Evolutionary conservation across 2,113 vertebrate species (phyloP).

Genomic region (Protobothrops flavoviridis): DNA sequence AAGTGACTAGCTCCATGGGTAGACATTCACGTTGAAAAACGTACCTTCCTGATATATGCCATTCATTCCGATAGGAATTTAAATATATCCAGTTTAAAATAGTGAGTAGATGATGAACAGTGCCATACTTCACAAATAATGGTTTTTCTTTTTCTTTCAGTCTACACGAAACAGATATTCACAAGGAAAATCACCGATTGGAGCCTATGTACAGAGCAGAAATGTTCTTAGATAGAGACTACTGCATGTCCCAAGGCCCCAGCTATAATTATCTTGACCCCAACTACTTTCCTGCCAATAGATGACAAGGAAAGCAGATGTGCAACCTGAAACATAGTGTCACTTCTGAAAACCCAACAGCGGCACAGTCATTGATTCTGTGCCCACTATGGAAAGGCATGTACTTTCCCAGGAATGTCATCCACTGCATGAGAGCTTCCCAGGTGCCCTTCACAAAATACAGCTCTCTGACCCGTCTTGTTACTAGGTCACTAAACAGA

Average conservation of each 20-base stretch:
- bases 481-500: conserved; percentile 74
- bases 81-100: not conserved
- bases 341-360: conserved; percentile 71
- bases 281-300: conserved; percentile 99
- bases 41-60: not conserved
- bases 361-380: conserved; percentile 73
- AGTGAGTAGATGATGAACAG: not conserved
- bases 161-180: conserved; percentile 91
- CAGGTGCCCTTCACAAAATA: conserved; percentile 72
- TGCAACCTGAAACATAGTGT: conserved; percentile 62
- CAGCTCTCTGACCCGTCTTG: conserved; percentile 71
- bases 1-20: not conserved
- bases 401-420: conserved; percentile 77
- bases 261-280: conserved; percentile 99
- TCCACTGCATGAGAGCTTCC: conserved; percentile 77
- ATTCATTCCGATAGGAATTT: not conserved
- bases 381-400: conserved; percentile 76
- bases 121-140: not conserved
- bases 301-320: conserved; percentile 90
- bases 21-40: not conserved
- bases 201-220: conserved; percentile 90
- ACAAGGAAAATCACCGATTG: conserved; percentile 91
- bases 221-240: conserved; percentile 97
- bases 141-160: conserved; percentile 69
- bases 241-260: conserved; percentile 92